phyloP scores from a whole-genome alignment of 2,113 vertebrate genomes.

The Sterrhoptilus dennistouni region DNA sequence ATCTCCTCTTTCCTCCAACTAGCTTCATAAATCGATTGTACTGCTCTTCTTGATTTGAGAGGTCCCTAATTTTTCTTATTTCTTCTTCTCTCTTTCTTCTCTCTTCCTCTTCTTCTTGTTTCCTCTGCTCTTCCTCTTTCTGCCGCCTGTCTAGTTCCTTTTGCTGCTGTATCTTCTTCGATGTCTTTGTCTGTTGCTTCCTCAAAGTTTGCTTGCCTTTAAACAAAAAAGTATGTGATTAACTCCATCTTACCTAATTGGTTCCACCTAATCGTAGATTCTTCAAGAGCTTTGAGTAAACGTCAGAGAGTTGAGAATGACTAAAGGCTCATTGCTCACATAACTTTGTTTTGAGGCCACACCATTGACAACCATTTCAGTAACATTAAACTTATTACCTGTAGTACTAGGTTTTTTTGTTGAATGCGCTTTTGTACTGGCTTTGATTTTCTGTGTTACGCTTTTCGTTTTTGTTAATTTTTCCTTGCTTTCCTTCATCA shows the following conservation, averaged over 20 bases:
- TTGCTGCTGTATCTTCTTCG: constrained; percentile 89
- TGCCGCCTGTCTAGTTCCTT: constrained; percentile 84
- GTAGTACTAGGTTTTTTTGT: constrained; percentile 81
- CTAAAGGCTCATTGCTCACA: background rate
- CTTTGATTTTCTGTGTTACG: constrained; percentile 75
- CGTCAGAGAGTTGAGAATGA: background rate
- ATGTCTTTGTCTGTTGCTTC: constrained; percentile 88
- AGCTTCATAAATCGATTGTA: constrained; percentile 99
- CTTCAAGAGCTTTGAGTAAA: background rate
- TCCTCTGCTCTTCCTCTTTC: constrained; percentile 82
- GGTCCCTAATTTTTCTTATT: constrained; percentile 92
- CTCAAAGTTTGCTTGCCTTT: constrained; percentile 85
- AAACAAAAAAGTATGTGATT: background rate
- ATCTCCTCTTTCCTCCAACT: constrained; percentile 85
- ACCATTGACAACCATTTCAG: background rate
- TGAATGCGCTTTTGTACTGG: constrained; percentile 73
- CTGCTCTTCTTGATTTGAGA: constrained; percentile 97
- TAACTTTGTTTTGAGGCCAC: background rate
- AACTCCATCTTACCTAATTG: background rate
- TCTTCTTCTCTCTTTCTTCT: constrained; percentile 93
- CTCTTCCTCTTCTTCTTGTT: constrained; percentile 86
- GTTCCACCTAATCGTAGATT: background rate
- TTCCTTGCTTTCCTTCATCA: constrained; percentile 95
- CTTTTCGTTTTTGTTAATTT: constrained; percentile 82
- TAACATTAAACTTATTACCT: constrained; percentile 68